Conservation (phyloP, 2,888 invertebrate genomes). For the Sarcophaga caerulescens region DNA sequence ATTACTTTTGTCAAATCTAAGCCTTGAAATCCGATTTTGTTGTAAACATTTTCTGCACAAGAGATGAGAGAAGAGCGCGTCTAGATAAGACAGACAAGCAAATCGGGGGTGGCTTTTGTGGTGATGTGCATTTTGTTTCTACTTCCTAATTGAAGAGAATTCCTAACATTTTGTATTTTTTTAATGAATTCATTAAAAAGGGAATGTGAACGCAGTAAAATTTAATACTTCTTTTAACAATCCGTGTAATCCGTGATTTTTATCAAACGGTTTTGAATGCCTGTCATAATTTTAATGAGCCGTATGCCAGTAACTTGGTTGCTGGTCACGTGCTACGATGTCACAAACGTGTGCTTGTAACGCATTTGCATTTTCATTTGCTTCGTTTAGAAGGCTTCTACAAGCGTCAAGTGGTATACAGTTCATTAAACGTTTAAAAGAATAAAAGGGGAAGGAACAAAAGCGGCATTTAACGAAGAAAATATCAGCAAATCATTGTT, state of each 20-base stretch:
- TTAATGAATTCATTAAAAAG: neutral
- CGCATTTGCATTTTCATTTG: constrained; percentile 19
- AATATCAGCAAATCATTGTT: constrained; percentile 59
- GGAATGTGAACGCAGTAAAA: neutral
- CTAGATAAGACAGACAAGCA: neutral
- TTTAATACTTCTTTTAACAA: constrained; percentile 26
- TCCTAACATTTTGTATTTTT: neutral
- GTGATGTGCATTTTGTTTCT: neutral
- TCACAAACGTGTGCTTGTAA: constrained; percentile 50
- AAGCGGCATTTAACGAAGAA: constrained; percentile 55
- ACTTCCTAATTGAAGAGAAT: neutral
- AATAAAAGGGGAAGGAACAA: constrained; percentile 49
- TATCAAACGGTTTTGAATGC: constrained; percentile 72
- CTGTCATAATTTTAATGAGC: constrained; percentile 73
- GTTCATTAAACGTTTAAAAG: constrained; percentile 50
- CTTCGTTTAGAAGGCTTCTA: constrained; percentile 51
- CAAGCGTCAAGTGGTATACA: constrained; percentile 63
- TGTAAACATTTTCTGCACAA: neutral
- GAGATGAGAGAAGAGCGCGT: neutral
- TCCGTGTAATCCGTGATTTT: constrained; percentile 70
- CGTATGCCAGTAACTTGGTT: constrained; percentile 57
- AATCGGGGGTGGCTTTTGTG: constrained; percentile 10
- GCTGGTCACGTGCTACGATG: constrained; percentile 59
- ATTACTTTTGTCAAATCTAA: no score
- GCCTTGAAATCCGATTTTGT: neutral